Conservation (phyloP, 2,797 vertebrate species). For the Setipinna tenuifilis region DNA sequence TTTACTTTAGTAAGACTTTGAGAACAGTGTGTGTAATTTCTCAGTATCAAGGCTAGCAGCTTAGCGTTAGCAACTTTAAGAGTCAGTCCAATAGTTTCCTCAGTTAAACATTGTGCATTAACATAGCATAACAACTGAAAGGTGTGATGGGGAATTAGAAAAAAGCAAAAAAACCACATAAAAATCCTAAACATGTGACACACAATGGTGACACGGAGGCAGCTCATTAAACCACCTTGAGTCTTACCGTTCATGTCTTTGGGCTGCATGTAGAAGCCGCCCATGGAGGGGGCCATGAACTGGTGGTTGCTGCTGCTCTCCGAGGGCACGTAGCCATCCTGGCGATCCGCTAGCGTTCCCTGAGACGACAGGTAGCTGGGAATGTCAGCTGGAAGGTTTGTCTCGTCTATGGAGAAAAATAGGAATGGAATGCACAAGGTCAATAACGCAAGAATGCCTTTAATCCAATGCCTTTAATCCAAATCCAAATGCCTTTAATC, state of each 20-base stretch:
- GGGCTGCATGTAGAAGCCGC: conserved; percentile 86
- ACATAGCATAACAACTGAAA: too few relatives aligned
- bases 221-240: not conserved
- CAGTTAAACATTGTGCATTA: too few relatives aligned
- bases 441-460: not conserved
- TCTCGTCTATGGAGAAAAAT: conserved; percentile 82
- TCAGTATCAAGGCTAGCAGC: too few relatives aligned
- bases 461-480: not conserved
- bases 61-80: too few relatives aligned
- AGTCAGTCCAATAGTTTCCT: too few relatives aligned
- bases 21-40: too few relatives aligned
- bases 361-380: conserved; percentile 97
- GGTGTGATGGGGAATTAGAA: too few relatives aligned
- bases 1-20: not conserved
- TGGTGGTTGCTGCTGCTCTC: conserved; percentile 93
- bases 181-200: too few relatives aligned
- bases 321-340: conserved; percentile 89
- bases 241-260: conserved; percentile 85
- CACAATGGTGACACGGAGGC: too few relatives aligned
- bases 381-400: conserved; percentile 93
- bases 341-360: conserved; percentile 91
- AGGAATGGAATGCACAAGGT: not conserved
- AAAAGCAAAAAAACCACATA: too few relatives aligned
- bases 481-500: too few relatives aligned
- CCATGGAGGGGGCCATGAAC: conserved; percentile 82